A percentile compares a stretch with the other conserved stretches of the same genome.
Evolutionary conservation across 2,113 vertebrate genomes (phyloP).

Genomic region (Ahaetulla prasina): DNA sequence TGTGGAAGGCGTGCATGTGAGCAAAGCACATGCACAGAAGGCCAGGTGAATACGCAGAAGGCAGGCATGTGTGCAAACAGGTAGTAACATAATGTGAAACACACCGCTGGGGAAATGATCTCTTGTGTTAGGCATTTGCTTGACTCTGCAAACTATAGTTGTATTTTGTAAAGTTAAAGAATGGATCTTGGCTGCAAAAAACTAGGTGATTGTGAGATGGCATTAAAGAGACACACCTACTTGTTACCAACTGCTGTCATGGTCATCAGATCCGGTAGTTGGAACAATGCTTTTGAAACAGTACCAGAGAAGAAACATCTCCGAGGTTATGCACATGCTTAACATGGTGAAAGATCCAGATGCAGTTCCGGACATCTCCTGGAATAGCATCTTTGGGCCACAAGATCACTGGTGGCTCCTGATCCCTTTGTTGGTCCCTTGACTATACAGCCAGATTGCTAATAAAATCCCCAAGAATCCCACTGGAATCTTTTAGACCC

Average conservation of each 20-base stretch:
- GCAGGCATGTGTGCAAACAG: too few species aligned
- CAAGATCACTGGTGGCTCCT: not conserved
- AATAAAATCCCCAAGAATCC: not conserved
- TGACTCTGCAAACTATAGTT: not conserved
- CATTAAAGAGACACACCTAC: not conserved
- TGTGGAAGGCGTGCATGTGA: too few species aligned
- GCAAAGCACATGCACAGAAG: too few species aligned
- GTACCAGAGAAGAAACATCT: not conserved
- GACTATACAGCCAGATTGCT: not conserved
- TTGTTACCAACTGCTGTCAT: not conserved
- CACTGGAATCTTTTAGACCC: not conserved
- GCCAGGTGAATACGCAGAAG: too few species aligned
- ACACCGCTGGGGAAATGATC: not conserved
- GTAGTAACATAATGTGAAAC: too few species aligned
- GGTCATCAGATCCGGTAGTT: not conserved
- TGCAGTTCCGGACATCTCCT: not conserved
- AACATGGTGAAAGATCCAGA: not conserved
- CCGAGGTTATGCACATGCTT: not conserved
- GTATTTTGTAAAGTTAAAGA: not conserved
- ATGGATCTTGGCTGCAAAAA: not conserved
- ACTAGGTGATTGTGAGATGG: not conserved
- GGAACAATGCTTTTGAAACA: not conserved
- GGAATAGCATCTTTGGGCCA: not conserved
- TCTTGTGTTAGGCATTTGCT: not conserved
- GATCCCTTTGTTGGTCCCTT: not conserved